Base-by-base conservation (phyloP, 2,113 vertebrate genomes). In the Carlito syrichta region DNA sequence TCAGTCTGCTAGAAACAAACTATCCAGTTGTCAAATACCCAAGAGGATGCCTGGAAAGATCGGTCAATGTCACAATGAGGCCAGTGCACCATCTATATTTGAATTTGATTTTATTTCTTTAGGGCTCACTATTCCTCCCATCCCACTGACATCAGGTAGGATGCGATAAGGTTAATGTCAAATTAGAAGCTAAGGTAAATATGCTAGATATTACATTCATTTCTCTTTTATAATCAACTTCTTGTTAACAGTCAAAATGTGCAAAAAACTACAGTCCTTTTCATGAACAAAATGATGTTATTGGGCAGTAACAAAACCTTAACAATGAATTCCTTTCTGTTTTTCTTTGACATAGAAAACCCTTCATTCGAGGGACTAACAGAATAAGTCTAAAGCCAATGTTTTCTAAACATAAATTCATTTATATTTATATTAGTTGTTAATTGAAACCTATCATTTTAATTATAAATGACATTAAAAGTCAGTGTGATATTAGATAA, bases 351-450 rank as follows among this genome's bases (percentile, higher is more conserved):
- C 17, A 12, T 7, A 83, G 43, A 83, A 82, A 94, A 82, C 35
- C 82, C 27, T 45, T 84, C 14, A 62, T 45, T 63, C 62, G 68
- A 60, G 27, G 58, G 7, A n/a, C 22, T 54, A 68, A 63, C 8
- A n/a, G 17, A 5, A 60, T 40, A 48, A 78, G 25, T 22, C 71
- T 14, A 81, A 82, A 56, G 20, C 32, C 6, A 43, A 2, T 63
- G 25, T 60, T 40, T 94, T 81, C 56, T 32, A 74, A 89, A 50
- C 23, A 17, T 40, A n/a, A 76, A 73, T 76, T 84, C n/a, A 83
- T 92, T 40, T 96, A 96, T 89, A 43, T 52, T 23, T 50, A 82
- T 22, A 38, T 16, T 83, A 19, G 30, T 35, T 43, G 43, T 83
- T 69, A 58, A 86, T 60, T 6, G 1, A 84, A 96, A 8, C 56